Evolutionary conservation across 2,888 invertebrate genomes (phyloP).

Genomic region (Lasioglossum calceatum): DNA sequence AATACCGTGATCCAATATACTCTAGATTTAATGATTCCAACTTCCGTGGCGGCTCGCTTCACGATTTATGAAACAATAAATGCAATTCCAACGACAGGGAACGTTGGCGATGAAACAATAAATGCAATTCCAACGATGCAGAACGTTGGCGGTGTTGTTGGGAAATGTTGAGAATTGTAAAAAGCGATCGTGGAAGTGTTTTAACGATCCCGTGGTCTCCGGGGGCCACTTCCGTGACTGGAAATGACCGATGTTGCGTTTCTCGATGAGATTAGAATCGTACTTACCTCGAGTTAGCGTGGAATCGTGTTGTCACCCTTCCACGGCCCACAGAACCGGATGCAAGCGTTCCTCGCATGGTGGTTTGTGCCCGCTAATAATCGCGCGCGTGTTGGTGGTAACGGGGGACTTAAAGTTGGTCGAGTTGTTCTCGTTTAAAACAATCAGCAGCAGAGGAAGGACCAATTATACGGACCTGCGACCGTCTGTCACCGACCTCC

Average conservation of each 20-base stretch:
- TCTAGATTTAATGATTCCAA: constrained; percentile 29
- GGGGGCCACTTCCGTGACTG: constrained; percentile 20
- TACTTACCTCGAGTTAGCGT: constrained; percentile 59
- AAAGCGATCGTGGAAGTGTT: neutral
- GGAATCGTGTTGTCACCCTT: constrained; percentile 69
- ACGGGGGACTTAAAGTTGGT: constrained; percentile 76
- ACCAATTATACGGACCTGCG: constrained; percentile 81
- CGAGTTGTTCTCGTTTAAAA: constrained; percentile 83
- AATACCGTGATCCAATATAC: constrained; percentile 26
- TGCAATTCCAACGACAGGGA: neutral
- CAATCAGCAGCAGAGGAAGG: constrained; percentile 83
- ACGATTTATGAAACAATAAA: constrained; percentile 18
- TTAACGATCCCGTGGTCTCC: neutral
- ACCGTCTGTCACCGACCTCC: constrained; percentile 75
- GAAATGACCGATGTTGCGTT: constrained; percentile 40
- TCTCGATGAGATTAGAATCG: constrained; percentile 64
- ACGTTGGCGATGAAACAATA: neutral
- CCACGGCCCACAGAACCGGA: constrained; percentile 74
- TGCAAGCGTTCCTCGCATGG: constrained; percentile 77
- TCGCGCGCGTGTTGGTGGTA: constrained; percentile 78
- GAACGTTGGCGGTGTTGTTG: neutral
- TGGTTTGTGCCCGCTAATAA: constrained; percentile 75
- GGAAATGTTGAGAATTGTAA: neutral
- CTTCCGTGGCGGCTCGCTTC: constrained; percentile 9
- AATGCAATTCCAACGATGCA: neutral